These are phyloP conservation scores for Cariama cristata DNA, from an alignment of 2,113 vertebrate genomes.

Conservation along the genomic window DNA sequence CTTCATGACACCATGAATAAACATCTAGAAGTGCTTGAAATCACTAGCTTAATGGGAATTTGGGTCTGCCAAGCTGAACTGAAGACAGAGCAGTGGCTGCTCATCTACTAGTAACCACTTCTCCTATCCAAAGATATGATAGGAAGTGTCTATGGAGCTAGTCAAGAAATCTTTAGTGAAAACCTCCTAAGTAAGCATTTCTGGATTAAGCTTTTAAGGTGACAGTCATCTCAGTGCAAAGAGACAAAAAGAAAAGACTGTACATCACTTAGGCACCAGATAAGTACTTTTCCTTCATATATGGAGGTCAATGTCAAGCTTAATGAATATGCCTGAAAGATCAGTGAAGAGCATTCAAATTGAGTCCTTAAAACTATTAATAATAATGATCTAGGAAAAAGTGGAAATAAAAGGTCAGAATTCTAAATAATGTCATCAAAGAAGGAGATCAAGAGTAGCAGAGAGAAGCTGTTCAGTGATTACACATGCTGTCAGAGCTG, in stretches of 20 bases:
- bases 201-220: neutral
- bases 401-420: neutral
- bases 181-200: neutral
- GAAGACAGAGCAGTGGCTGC: neutral
- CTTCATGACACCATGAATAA: neutral
- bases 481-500: neutral
- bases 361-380: neutral
- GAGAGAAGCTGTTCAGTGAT: neutral
- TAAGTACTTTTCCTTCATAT: neutral
- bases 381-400: neutral
- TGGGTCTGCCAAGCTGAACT: neutral
- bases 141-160: neutral
- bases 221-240: neutral
- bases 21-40: neutral
- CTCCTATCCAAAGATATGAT: neutral
- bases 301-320: neutral
- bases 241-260: neutral
- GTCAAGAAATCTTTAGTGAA: neutral
- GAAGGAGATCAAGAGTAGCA: neutral
- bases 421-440: constrained; percentile 13
- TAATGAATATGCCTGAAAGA: neutral
- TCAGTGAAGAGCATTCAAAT: neutral
- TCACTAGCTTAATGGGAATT: neutral
- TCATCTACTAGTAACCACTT: neutral
- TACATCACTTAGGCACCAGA: neutral